phyloP scores from a whole-genome alignment of 1,140 invertebrate genomes.

The Antheraea pernyi region DNA sequence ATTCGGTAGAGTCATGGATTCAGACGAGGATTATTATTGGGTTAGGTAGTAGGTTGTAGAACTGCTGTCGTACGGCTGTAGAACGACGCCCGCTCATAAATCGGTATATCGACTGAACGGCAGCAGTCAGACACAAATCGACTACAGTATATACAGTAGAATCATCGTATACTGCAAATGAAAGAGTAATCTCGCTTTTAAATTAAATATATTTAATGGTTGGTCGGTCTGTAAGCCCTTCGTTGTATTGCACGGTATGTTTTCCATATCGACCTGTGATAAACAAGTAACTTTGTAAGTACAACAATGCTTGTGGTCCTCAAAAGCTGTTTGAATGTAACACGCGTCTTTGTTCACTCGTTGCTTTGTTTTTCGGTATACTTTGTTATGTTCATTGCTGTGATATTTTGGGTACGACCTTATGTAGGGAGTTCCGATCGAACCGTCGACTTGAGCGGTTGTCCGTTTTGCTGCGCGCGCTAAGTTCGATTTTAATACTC shows the following conservation, averaged over 20 bases:
- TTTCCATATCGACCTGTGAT: background rate
- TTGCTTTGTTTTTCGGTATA: background rate
- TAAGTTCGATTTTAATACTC: no score
- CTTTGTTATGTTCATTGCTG: background rate
- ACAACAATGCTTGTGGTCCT: background rate
- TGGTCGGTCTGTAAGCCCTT: background rate
- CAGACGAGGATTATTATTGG: no score
- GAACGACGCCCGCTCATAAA: no score
- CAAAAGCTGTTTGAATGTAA: background rate
- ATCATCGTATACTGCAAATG: background rate
- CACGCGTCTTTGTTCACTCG: background rate
- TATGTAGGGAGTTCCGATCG: no score
- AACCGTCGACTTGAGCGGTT: no score
- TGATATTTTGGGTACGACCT: background rate
- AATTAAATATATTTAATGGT: background rate
- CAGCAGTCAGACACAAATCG: no score
- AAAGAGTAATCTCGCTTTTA: background rate
- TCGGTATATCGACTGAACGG: no score
- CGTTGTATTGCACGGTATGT: background rate
- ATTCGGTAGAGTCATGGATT: no score
- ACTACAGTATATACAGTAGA: background rate
- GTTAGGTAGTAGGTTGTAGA: no score
- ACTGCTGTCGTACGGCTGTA: no score
- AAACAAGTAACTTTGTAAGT: background rate
- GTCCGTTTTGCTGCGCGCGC: no score